Evolutionary conservation across 2,888 invertebrate genomes (phyloP).

Genomic region (Cantharis rustica): DNA sequence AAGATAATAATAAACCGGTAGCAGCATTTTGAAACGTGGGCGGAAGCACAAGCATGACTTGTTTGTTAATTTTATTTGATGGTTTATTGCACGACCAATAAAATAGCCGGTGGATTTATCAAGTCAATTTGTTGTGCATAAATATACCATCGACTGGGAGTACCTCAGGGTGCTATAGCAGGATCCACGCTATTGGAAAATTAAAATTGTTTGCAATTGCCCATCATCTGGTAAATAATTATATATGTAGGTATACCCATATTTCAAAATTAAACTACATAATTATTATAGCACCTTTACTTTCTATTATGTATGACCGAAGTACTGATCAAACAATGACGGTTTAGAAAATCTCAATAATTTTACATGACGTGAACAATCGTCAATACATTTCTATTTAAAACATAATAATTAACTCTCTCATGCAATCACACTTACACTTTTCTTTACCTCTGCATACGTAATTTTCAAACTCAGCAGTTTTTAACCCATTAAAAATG

Average conservation of each 20-base stretch:
- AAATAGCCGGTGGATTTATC: background rate
- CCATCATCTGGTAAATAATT: background rate
- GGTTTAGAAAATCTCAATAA: background rate
- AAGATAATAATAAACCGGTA: conserved; percentile 11
- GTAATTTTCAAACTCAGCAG: background rate
- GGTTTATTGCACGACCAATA: conserved; percentile 11
- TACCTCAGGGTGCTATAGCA: background rate
- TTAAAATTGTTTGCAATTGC: no score
- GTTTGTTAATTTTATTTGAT: conserved; percentile 6
- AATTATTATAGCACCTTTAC: background rate
- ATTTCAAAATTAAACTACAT: background rate
- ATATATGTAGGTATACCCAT: background rate
- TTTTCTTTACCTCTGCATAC: background rate
- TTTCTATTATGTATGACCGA: background rate
- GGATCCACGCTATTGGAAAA: background rate
- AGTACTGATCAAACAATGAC: background rate
- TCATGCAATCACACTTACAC: background rate
- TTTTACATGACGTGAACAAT: background rate
- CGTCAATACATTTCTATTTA: background rate
- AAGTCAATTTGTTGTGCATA: background rate
- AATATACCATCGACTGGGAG: background rate
- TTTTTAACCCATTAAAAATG: background rate
- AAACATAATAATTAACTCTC: background rate
- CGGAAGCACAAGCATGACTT: conserved; percentile 13
- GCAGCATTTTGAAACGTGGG: conserved; percentile 18